Conservation (phyloP, 2,888 invertebrate genomes). For the Noctuana brunneofusca region DNA sequence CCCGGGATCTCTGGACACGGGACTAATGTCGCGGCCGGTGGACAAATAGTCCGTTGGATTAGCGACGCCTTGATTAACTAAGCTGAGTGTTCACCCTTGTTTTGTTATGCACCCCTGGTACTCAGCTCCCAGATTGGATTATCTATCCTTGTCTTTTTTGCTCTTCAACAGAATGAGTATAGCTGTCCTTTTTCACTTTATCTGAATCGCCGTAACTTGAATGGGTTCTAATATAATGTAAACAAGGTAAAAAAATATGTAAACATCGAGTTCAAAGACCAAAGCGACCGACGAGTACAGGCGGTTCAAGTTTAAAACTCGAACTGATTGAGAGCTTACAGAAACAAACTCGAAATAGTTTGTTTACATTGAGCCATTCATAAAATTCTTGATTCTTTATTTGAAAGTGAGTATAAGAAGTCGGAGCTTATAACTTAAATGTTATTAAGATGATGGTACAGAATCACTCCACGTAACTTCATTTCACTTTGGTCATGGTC, state of each 20-base stretch:
- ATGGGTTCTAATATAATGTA: conserved; percentile 20
- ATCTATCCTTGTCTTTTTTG: conserved; percentile 29
- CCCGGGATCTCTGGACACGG: conserved; percentile 54
- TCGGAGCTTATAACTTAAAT: background rate
- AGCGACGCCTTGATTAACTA: conserved; percentile 74
- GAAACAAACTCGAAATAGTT: conserved; percentile 13
- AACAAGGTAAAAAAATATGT: conserved; percentile 21
- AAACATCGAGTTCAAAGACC: conserved; percentile 30
- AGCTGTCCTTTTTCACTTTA: conserved; percentile 15
- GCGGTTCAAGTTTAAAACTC: conserved; percentile 17
- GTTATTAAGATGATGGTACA: background rate
- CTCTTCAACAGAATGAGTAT: conserved; percentile 15
- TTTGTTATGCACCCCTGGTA: conserved; percentile 74
- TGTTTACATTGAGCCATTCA: conserved; percentile 5
- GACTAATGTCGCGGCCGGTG: conserved; percentile 74
- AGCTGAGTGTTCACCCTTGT: conserved; percentile 61
- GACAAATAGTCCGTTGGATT: conserved; percentile 71
- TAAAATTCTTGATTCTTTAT: background rate
- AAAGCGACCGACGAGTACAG: conserved; percentile 15
- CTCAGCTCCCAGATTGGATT: conserved; percentile 36
- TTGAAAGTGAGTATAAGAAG: background rate
- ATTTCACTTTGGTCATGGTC: no score
- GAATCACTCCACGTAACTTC: no score
- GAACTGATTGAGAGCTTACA: conserved; percentile 23
- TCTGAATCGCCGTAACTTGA: conserved; percentile 9